Conservation (phyloP, 2,888 invertebrate genomes). For the Patella depressa region DNA sequence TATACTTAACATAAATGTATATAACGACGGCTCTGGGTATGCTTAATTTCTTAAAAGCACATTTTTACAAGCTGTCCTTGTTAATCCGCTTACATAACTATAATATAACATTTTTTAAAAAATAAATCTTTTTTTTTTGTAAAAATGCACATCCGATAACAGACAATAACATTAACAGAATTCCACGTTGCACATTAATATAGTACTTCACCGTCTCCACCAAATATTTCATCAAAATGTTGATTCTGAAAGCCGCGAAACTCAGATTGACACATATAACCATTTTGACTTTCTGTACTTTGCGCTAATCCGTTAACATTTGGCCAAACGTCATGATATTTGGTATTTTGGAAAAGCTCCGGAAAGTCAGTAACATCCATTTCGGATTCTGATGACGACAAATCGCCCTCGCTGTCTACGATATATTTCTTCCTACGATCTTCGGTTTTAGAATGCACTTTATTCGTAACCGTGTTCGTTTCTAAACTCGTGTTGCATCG, state of each 20-base stretch:
- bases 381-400: not conserved
- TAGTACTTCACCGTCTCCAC: not conserved
- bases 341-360: not conserved
- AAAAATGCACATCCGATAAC: not conserved
- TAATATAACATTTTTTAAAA: not conserved
- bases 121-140: not conserved
- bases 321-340: not conserved
- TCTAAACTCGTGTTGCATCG: not conserved
- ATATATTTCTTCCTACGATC: not conserved
- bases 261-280: constrained; percentile 1
- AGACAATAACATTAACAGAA: not conserved
- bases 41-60: not conserved
- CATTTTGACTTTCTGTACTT: not conserved
- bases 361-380: not conserved
- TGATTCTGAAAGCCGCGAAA: not conserved
- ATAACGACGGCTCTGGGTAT: not conserved
- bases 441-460: not conserved
- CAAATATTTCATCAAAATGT: constrained; percentile 9
- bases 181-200: not conserved
- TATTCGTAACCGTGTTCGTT: not conserved
- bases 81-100: not conserved
- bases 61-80: not conserved
- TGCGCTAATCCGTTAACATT: not conserved
- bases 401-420: not conserved
- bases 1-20: too few species aligned